Evolutionary conservation across 53 echinoderm and acorn worm species (phyloP), one percentile per base, ranked within the genome.

Genomic region (Apostichopus leukothele): DNA sequence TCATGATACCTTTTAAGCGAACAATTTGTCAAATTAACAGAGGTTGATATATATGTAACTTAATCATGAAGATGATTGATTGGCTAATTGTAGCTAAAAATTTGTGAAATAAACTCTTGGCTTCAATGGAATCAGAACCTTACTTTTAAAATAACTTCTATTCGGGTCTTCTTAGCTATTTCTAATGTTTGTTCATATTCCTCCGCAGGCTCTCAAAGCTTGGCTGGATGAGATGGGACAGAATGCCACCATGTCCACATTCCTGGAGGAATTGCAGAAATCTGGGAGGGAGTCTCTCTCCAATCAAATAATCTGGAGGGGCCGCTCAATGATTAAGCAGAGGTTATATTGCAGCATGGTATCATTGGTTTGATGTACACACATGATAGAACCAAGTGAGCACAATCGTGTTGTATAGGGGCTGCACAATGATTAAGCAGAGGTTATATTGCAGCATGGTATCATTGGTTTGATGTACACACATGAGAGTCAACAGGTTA

Each of bases 221-320:
- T 81, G 81, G 81, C 39, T 21, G 81, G 7, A 81, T 21, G 55
- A 81, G 81, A 7, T 55, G 54, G 81, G 81, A 9, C 54, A 54
- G 13, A 4, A 81, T 5, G 81, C 55, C 59, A 81, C 81, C 16
- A 81, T 81, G 55, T 23, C 11, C 8, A 52, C 6, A 21, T 81
- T 81, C 59, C 54, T 81, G 59, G 81, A 81, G 55, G 81, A 81
- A 19, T 59, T 81, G 19, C 53, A 81, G 59, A 13, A 1, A 14
- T 54, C 71, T 6, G n/a, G 13, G 19, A 81, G 55, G 18, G 14
- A 54, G 11, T 14, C 53, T 10, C 13, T 81, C 20, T 81, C 53
- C 22, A 21, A 53, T 81, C n/a, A 53, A 81, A 81, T 81, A 57
- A 19, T 81, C 81, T 18, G 9, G 51, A 7, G 13, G 1, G 55